Conservation (phyloP, 2,888 invertebrate genomes). For the Liposcelis brunnea region DNA sequence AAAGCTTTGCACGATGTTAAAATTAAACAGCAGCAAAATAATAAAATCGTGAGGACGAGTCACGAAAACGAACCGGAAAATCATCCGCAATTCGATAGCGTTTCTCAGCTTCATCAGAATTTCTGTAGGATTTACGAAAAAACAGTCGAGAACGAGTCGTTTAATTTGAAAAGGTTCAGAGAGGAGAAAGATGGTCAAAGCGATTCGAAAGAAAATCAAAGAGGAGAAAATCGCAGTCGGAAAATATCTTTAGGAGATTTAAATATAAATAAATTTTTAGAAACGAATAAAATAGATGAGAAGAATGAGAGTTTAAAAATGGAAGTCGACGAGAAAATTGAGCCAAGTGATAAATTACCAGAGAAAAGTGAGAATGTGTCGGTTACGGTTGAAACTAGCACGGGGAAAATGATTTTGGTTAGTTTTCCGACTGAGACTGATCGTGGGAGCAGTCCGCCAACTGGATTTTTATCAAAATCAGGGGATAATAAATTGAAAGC, state of each 20-base stretch:
- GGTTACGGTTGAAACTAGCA: no score
- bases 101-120: no score
- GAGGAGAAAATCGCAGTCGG: no score
- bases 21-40: conserved; percentile 45
- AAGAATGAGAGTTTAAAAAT: background rate
- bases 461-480: conserved; percentile 28
- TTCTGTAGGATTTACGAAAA: background rate
- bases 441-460: conserved; percentile 31
- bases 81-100: no score
- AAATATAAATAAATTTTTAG: no score
- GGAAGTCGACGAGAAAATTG: conserved; percentile 2
- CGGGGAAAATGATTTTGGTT: no score
- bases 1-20: conserved; percentile 50
- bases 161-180: background rate
- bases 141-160: conserved; percentile 3
- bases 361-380: conserved; percentile 3
- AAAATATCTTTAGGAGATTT: no score
- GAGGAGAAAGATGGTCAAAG: no score
- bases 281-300: background rate
- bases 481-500: conserved; percentile 29
- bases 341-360: conserved; percentile 2
- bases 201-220: no score
- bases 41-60: no score
- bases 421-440: no score
- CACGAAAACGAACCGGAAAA: no score